Base-by-base conservation (phyloP, 2,888 invertebrate species). In the Pharmacophagus antenor region DNA sequence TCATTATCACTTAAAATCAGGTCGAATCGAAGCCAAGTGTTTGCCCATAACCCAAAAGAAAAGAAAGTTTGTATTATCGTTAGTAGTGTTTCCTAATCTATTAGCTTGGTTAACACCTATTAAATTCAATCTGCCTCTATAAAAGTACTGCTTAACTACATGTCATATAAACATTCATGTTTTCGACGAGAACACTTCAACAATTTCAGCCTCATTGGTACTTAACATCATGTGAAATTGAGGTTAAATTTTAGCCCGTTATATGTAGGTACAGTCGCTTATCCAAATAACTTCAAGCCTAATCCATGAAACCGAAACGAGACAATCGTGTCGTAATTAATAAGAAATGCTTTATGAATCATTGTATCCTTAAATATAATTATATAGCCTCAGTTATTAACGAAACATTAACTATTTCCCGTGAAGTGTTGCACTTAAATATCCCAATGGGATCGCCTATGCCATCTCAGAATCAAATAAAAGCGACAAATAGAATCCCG, bases 371-470 rank as follows among this genome's bases (percentile, higher is more conserved):
- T 15, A 12, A 31, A 31, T 0, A 17, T 42, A 42, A 5, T 17
- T 17, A 42, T 42, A 17, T 27, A 7, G 27, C 27, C 31, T 31
- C 1, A n/a, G 8, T 23, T n/a, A n/a, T 3, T 10, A 15, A 51
- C 37, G n/a, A 49, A 2, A 49, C n/a, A 37, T 52, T 10, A 51
- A 15, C 21, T 8, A 41, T 52, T 52, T 41, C 23, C 4, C 18
- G 23, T 18, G 42, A 42, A 62, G 65, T 65, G 69, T 69, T 72
- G 71, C 69, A 70, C 56, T 58, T 62, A 63, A 66, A 68, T 61
- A 61, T 61, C 50, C 56, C 62, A 65, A 68, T 64, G 56, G 63
- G 63, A 64, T 63, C 62, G 62, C 56, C 59, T 54, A 53, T 23
- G 60, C 58, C 54, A 65, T 67, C 63, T 64, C 46, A 31, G 55